Conservation (phyloP, 2,888 invertebrate species). For the Leuctra nigra region DNA sequence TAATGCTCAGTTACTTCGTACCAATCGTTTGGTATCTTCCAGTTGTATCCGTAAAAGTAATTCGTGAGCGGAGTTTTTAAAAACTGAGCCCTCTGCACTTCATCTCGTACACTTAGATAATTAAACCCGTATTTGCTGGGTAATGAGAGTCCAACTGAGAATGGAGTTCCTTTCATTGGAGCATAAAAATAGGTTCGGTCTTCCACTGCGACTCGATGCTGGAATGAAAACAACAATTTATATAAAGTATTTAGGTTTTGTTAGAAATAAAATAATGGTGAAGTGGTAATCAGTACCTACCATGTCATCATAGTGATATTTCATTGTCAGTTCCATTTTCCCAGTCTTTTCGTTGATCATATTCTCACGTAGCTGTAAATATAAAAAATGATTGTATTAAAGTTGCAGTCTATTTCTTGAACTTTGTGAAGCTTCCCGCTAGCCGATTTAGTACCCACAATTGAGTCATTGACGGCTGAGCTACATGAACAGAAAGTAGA, state of each 20-base stretch:
- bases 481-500: too few species aligned
- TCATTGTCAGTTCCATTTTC: conserved; percentile 59
- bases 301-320: conserved; percentile 78
- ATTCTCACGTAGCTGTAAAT: conserved; percentile 52
- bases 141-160: conserved; percentile 77
- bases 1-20: conserved; percentile 36
- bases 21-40: conserved; percentile 83
- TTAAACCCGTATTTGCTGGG: conserved; percentile 75
- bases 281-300: conserved; percentile 32
- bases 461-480: too few species aligned
- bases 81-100: conserved; percentile 13
- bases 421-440: too few species aligned
- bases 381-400: conserved; percentile 1
- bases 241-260: conserved; percentile 14
- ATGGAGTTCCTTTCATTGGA: conserved; percentile 75
- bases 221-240: conserved; percentile 20
- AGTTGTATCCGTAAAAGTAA: conserved; percentile 65
- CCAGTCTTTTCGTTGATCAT: conserved; percentile 66
- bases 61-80: conserved; percentile 45
- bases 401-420: too few species aligned
- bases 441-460: too few species aligned
- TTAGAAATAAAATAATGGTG: not conserved
- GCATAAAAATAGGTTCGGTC: conserved; percentile 78
- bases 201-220: conserved; percentile 73
- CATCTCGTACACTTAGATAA: conserved; percentile 68